Evolutionary conservation across 2,797 vertebrate species (phyloP).

Genomic region (Jordanella pulchra): DNA sequence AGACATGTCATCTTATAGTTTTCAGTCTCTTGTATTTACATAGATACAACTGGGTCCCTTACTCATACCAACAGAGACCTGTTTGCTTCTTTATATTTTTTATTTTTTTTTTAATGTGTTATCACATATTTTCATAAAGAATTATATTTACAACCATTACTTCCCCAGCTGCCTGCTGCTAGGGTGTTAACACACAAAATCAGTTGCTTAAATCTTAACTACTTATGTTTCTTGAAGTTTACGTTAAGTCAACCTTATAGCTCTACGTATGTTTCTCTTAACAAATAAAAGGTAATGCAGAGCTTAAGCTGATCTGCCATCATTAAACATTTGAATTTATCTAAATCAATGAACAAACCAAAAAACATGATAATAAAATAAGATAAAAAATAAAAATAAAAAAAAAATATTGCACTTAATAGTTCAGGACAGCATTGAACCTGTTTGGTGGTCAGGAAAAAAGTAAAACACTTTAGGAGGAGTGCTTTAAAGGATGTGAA

Average conservation of each 20-base stretch:
- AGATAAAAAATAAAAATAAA: conserved; percentile 51
- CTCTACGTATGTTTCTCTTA: conserved; percentile 73
- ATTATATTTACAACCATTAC: conserved; percentile 84
- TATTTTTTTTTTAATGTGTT: conserved; percentile 71
- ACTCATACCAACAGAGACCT: conserved; percentile 73
- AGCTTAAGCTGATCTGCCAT: conserved; percentile 77
- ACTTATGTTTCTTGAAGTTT: conserved; percentile 72
- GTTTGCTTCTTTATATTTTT: conserved; percentile 61
- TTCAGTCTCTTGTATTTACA: conserved; percentile 80
- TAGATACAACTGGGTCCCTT: conserved; percentile 78
- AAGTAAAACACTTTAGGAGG: conserved; percentile 75
- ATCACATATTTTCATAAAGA: conserved; percentile 83
- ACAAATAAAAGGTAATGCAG: conserved; percentile 80
- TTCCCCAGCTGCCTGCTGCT: conserved; percentile 85
- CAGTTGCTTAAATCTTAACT: conserved; percentile 74
- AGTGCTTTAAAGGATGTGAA: conserved; percentile 76
- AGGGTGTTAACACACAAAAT: conserved; percentile 76
- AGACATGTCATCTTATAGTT: conserved; percentile 81
- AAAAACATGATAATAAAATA: conserved; percentile 67
- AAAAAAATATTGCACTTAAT: conserved; percentile 95
- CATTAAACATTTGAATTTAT: conserved; percentile 69
- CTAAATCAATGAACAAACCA: conserved; percentile 70
- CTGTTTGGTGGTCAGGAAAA: conserved; percentile 74
- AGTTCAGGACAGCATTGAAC: conserved; percentile 77
- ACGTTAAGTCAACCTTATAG: conserved; percentile 78